These are phyloP conservation scores for Heteromormyrus szaboi DNA, from an alignment of 2,797 vertebrate genomes.

Conservation along the genomic window DNA sequence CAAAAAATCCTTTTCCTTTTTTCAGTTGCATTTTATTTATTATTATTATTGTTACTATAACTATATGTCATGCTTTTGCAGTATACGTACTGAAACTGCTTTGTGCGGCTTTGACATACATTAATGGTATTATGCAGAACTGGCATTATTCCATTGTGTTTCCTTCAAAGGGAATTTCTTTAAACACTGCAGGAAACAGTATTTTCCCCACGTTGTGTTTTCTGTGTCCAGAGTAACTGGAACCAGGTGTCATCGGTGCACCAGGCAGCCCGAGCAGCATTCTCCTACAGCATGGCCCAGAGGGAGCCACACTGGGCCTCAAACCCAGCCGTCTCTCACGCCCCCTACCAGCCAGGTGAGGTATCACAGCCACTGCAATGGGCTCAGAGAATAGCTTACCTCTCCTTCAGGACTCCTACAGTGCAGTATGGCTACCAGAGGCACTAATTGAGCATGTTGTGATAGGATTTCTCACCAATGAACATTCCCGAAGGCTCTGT, in stretches of 20 bases:
- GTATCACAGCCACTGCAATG: no score
- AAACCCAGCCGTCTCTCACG: neutral
- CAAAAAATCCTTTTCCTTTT: neutral
- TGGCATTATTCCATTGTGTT: neutral
- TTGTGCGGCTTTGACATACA: neutral
- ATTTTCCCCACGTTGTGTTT: neutral
- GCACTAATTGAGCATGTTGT: neutral
- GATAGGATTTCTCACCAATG: neutral
- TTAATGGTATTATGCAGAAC: neutral
- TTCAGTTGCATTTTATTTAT: neutral
- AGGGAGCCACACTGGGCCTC: neutral
- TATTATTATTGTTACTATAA: neutral
- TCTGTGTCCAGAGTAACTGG: neutral
- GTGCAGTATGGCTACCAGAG: neutral
- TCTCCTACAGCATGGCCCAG: neutral
- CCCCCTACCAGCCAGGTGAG: constrained; percentile 8
- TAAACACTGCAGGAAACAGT: neutral
- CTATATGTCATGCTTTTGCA: neutral
- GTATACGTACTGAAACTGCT: neutral
- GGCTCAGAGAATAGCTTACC: neutral
- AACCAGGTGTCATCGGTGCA: neutral
- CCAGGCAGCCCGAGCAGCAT: neutral
- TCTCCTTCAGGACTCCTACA: neutral
- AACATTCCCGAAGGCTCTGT: neutral
- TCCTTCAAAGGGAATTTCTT: neutral